phyloP scores from a whole-genome alignment of 2,113 vertebrate species.

The Platycercus adscitus region DNA sequence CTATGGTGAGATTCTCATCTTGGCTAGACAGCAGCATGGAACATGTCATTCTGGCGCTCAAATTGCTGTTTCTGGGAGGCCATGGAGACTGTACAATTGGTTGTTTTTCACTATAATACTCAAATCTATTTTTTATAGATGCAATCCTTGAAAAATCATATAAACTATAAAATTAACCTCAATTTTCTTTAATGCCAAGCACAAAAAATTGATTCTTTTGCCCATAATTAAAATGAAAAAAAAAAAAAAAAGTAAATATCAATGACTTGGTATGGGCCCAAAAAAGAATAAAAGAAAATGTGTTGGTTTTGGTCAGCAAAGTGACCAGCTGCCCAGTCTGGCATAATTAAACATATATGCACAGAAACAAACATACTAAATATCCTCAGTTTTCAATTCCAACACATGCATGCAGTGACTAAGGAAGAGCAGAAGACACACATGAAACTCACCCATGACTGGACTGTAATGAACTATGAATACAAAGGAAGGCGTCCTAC shows the following conservation, averaged over 20 bases:
- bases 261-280: neutral
- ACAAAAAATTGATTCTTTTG: neutral
- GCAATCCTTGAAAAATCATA: neutral
- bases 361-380: neutral
- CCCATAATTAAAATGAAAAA: neutral
- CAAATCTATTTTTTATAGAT: neutral
- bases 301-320: neutral
- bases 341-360: neutral
- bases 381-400: neutral
- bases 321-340: neutral
- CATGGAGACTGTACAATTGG: neutral
- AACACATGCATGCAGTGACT: neutral
- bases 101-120: neutral
- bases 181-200: neutral
- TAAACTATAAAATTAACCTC: neutral
- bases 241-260: neutral
- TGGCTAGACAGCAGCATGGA: neutral
- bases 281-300: neutral
- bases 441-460: neutral
- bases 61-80: neutral
- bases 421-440: neutral
- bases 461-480: neutral
- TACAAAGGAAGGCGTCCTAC: neutral
- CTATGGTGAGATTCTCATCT: neutral
- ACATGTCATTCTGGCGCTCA: neutral